phyloP scores from a whole-genome alignment of 2,113 vertebrate genomes.

The Aspiorhynchus laticeps region DNA sequence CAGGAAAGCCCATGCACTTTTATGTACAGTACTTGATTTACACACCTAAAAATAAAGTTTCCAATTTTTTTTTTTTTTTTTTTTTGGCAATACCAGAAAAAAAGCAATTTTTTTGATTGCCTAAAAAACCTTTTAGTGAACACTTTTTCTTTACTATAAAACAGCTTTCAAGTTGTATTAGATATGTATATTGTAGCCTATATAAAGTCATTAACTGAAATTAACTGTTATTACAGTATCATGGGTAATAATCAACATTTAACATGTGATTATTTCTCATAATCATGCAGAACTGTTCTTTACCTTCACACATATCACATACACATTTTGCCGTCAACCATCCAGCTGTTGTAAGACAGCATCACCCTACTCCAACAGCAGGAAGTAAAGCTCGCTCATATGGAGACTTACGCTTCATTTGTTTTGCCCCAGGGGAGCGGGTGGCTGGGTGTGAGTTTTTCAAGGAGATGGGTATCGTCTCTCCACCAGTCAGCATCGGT shows the following conservation, averaged over 20 bases:
- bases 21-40: not conserved
- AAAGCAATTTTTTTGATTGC: too few relatives aligned
- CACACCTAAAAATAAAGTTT: too few relatives aligned
- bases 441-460: not conserved
- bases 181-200: not conserved
- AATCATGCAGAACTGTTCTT: too few relatives aligned
- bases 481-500: conserved; percentile 11
- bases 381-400: not conserved
- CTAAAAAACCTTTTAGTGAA: too few relatives aligned
- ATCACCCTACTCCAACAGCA: not conserved
- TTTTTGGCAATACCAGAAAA: too few relatives aligned
- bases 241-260: not conserved
- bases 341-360: not conserved
- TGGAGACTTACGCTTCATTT: conserved; percentile 2
- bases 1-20: too few relatives aligned
- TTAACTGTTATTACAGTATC: not conserved
- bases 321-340: not conserved
- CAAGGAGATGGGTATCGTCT: conserved; percentile 16
- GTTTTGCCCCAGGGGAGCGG: conserved; percentile 5
- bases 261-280: too few relatives aligned
- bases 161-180: not conserved
- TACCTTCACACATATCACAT: not conserved
- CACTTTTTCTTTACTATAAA: not conserved
- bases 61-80: too few relatives aligned
- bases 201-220: not conserved